Evolutionary conservation across 1,140 invertebrate species (phyloP).

Genomic region (Ceratosolen solmsi): DNA sequence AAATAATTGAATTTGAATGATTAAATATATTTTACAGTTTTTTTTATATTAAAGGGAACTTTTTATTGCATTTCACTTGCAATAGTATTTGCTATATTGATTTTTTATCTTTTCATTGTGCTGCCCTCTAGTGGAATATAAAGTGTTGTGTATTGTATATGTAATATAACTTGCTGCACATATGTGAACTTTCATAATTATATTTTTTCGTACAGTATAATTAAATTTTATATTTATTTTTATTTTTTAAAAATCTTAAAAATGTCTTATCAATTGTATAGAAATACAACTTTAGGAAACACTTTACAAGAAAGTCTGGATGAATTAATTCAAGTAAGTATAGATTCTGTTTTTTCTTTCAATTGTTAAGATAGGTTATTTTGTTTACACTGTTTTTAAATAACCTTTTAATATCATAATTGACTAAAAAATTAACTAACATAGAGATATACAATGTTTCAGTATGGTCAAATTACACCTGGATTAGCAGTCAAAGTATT

Average conservation of each 20-base stretch:
- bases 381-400: slow-evolving; percentile 34
- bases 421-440: no score
- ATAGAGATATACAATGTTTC: slow-evolving; percentile 66
- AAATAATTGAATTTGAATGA: no score
- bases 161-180: slow-evolving; percentile 8
- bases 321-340: slow-evolving; percentile 86
- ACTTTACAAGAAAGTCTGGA: slow-evolving; percentile 97
- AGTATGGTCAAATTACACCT: slow-evolving; percentile 97
- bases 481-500: slow-evolving; percentile 93
- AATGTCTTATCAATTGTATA: slow-evolving; percentile 97
- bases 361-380: slow-evolving; percentile 44
- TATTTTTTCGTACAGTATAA: background rate
- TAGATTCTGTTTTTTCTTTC: background rate
- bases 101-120: no score
- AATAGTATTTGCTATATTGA: no score
- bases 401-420: background rate
- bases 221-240: slow-evolving; percentile 32
- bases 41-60: no score
- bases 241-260: slow-evolving; percentile 44
- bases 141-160: slow-evolving; percentile 8
- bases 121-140: slow-evolving; percentile 17
- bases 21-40: no score
- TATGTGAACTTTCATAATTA: slow-evolving; percentile 29
- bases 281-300: slow-evolving; percentile 97
- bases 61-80: no score